A percentile compares a stretch with the other conserved stretches of the same genome.
Conservation (phyloP, 92 coral and sea anemone genomes). For the Montipora capitata region DNA sequence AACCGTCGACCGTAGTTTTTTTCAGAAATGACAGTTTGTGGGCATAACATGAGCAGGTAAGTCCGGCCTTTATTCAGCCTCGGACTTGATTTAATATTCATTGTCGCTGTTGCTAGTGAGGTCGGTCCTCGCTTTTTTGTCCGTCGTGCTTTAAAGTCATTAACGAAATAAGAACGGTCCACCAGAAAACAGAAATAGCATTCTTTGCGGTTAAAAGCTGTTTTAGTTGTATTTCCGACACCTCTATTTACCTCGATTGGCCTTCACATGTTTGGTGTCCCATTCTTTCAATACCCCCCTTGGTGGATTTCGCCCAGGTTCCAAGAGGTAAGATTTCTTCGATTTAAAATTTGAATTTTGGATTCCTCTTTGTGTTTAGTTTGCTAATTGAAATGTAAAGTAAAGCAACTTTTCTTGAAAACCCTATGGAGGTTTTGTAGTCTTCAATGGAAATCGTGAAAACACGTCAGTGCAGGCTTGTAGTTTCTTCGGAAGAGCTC, state of each 20-base stretch:
- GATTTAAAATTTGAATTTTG: background rate
- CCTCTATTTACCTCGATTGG: background rate
- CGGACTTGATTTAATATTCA: constrained; percentile 18
- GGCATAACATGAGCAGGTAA: constrained; percentile 20
- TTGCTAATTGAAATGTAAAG: background rate
- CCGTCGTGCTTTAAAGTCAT: background rate
- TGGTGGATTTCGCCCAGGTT: constrained; percentile 19
- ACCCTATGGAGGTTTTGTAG: background rate
- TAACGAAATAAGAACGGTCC: background rate
- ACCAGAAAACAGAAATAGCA: too few species aligned
- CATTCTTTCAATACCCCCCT: constrained; percentile 9
- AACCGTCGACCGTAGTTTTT: constrained; percentile 18
- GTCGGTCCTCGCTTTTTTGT: background rate
- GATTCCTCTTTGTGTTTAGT: background rate
- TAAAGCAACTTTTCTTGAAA: background rate
- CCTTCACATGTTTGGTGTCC: constrained; percentile 37
- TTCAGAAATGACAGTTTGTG: constrained; percentile 13
- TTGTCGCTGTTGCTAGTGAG: background rate
- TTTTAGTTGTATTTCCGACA: background rate
- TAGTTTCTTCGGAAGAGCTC: background rate
- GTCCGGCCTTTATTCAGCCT: constrained; percentile 19
- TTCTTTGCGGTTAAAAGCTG: background rate
- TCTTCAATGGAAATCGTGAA: background rate
- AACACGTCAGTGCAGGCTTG: background rate
- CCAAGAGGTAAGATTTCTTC: constrained; percentile 10